A percentile compares a stretch with the other conserved stretches of the same genome.
These are phyloP conservation scores for Galendromus occidentalis DNA, from an alignment of 1,140 invertebrate species.

Conservation along the genomic window DNA sequence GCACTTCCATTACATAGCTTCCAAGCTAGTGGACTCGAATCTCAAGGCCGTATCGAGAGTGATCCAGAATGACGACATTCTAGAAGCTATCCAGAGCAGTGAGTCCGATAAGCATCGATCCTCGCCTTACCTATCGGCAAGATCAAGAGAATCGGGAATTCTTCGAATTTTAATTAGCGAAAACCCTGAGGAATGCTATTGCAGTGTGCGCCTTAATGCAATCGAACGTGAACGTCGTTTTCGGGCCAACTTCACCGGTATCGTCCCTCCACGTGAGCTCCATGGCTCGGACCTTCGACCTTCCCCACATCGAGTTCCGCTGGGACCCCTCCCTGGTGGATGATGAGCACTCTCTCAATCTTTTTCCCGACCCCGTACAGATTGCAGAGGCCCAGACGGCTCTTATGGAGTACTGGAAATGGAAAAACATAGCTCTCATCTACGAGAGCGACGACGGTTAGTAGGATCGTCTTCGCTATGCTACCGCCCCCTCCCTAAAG, in stretches of 20 bases:
- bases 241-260: slow-evolving; percentile 1
- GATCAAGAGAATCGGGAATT: no score
- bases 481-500: no score
- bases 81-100: slow-evolving; percentile 5
- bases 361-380: slow-evolving; percentile 2
- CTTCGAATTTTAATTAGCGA: no score
- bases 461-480: background rate
- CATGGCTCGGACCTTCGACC: background rate
- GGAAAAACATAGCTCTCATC: slow-evolving; percentile 1
- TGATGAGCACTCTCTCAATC: slow-evolving; percentile 1
- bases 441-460: slow-evolving; percentile 7
- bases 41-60: slow-evolving; percentile 3
- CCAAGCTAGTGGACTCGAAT: background rate
- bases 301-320: slow-evolving; percentile 2
- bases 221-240: slow-evolving; percentile 2
- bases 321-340: background rate
- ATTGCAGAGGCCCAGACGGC: slow-evolving; percentile 8
- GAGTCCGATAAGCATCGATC: background rate
- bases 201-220: background rate
- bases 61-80: slow-evolving; percentile 7
- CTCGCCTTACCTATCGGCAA: no score
- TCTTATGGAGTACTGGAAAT: slow-evolving; percentile 9
- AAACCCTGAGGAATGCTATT: background rate
- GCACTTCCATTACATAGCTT: slow-evolving; percentile 4
- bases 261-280: background rate